Evolutionary conservation across 2,797 vertebrate genomes (phyloP), one percentile per base, ranked within the genome.

Genomic region (Dendrocincla tyrannina): DNA sequence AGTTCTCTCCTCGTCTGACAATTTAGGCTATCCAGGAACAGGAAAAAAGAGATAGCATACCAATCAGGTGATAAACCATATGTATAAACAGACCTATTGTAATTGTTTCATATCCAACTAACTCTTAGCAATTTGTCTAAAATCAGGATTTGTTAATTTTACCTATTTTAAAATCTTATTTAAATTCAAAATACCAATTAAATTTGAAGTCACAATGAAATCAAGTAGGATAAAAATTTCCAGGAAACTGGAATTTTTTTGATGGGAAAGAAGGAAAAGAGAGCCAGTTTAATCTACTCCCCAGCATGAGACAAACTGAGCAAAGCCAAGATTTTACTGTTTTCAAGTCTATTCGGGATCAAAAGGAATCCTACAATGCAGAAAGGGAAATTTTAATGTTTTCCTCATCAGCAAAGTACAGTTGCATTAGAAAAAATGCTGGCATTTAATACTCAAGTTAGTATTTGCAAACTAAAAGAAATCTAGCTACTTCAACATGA

Each of bases 381-480:
- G 23, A 85, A 79, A 14, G 16, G 10, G 5, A 10, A 88, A 50
- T 66, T 69, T 20, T 33, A 47, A 5, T 53, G 85, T 87, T 73
- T 72, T 24, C 2, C 7, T 42, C 17, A 55, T 66, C n/a, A 50
- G 3, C 6, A 55, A 59, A 55, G 39, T 69, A 91, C 66, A 69
- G 14, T 58, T 62, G 10, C 35, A 70, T 59, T 32, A 89, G 39
- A 79, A 86, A 93, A 66, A 87, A 74, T 16, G 30, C 42, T 92
- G 77, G 55, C 74, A 87, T 91, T 82, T 87, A 93, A 69, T 93
- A 76, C 35, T 74, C 7, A 73, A 82, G 73, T 69, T 79, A 79
- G 42, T 92, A 95, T 89, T 94, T 94, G 59, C 74, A 95, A 95
- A 94, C 63, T 87, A 52, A 87, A 91, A 63, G 56, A 93, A 89